Conservation (phyloP, 2,888 invertebrate genomes). For the Aphrophora alni region DNA sequence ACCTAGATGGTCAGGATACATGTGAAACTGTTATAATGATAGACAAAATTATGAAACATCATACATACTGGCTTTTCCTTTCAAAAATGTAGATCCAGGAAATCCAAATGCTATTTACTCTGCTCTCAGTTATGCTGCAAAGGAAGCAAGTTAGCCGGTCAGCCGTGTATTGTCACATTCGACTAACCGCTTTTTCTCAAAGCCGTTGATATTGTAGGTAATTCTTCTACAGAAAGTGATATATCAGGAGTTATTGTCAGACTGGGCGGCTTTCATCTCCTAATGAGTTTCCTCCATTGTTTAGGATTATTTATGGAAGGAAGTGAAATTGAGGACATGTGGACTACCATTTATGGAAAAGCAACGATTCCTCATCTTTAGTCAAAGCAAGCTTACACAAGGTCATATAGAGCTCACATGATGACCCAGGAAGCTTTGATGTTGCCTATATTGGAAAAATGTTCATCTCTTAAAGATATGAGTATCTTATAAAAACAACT, state of each 20-base stretch:
- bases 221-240: constrained; percentile 9
- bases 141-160: constrained; percentile 15
- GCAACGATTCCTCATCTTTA: too few relatives aligned
- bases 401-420: too few relatives aligned
- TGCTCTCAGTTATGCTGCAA: constrained; percentile 19
- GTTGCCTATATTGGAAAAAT: too few relatives aligned
- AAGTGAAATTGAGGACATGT: too few relatives aligned
- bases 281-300: too few relatives aligned
- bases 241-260: constrained; percentile 7
- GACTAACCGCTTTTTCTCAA: background rate
- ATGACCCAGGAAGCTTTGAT: too few relatives aligned
- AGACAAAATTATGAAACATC: constrained; percentile 11
- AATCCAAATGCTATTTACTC: background rate
- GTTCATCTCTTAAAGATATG: too few relatives aligned
- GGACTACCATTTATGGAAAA: too few relatives aligned
- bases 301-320: too few relatives aligned
- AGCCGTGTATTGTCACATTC: constrained; percentile 18
- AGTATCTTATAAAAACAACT: too few relatives aligned
- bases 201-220: constrained; percentile 3
- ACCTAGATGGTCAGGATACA: constrained; percentile 20
- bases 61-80: constrained; percentile 3
- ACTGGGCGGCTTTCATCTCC: too few relatives aligned
- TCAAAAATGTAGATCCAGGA: constrained; percentile 8
- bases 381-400: too few relatives aligned
- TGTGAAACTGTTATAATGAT: constrained; percentile 6